Percentiles rank a stretch among this genome's conserved stretches.
These are phyloP conservation scores for Pangasius macronema DNA, from an alignment of 2,797 vertebrate species.

Conservation along the genomic window DNA sequence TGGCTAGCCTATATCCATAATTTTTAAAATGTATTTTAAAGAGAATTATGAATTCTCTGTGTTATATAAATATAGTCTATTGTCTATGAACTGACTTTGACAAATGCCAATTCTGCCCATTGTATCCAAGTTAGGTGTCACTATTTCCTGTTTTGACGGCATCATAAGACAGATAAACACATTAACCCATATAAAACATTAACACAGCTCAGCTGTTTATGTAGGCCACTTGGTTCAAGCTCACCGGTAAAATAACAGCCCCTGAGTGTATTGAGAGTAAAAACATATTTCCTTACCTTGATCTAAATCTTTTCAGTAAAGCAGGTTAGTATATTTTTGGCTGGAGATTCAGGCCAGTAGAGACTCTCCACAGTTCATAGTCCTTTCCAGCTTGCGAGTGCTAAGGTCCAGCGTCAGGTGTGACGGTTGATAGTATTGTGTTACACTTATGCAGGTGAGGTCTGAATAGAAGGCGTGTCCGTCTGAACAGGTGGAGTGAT, in stretches of 20 bases:
- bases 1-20: background rate
- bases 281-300: conserved; percentile 41
- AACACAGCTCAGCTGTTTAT: background rate
- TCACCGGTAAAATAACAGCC: background rate
- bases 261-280: background rate
- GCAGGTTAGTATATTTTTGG: background rate
- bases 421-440: conserved; percentile 57
- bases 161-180: background rate
- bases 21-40: background rate
- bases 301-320: background rate
- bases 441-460: conserved; percentile 60
- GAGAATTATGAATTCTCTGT: background rate
- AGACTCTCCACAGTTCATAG: conserved; percentile 24
- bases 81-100: background rate
- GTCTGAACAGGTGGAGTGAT: conserved; percentile 54
- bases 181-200: background rate
- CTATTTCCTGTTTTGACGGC: background rate
- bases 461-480: conserved; percentile 56
- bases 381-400: conserved; percentile 26
- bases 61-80: background rate
- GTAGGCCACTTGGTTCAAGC: background rate
- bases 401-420: conserved; percentile 58
- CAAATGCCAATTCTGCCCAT: background rate
- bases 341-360: background rate
- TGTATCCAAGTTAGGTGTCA: background rate